phyloP scores from a whole-genome alignment of 1,140 invertebrate species.

The Caenorhabditis elegans region DNA sequence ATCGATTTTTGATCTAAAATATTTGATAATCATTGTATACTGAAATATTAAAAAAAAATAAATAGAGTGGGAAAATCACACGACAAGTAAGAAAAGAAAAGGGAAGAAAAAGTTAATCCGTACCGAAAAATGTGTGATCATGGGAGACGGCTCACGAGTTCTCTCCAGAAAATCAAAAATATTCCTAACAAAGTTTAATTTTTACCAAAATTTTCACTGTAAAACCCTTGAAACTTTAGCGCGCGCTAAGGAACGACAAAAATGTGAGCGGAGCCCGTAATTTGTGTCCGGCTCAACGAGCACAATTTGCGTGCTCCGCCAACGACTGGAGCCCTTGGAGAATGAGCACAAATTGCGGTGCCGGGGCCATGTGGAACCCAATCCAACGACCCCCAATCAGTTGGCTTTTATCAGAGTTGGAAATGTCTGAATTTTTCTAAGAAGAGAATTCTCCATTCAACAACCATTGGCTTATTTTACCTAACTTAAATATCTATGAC shows the following conservation, averaged over 20 bases:
- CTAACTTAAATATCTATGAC: no score
- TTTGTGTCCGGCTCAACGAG: constrained; percentile 18
- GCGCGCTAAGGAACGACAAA: background rate
- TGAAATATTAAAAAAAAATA: no score
- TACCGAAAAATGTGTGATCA: background rate
- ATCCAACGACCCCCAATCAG: background rate
- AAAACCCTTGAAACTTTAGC: background rate
- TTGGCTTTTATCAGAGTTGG: background rate
- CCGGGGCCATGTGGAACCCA: background rate
- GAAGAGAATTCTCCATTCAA: no score
- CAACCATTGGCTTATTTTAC: no score
- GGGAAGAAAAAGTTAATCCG: background rate
- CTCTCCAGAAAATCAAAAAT: background rate
- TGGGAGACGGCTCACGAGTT: background rate
- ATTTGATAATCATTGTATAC: no score
- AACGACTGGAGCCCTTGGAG: background rate
- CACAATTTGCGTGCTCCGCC: background rate
- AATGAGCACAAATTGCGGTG: background rate
- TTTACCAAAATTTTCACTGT: no score
- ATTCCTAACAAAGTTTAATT: no score
- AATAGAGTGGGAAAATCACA: no score
- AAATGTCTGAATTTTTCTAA: background rate
- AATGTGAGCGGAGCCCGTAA: background rate
- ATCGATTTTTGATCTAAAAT: no score
- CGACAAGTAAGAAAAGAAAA: no score